Evolutionary conservation across 2,113 vertebrate species (phyloP).

Genomic region (Bos javanicus): DNA sequence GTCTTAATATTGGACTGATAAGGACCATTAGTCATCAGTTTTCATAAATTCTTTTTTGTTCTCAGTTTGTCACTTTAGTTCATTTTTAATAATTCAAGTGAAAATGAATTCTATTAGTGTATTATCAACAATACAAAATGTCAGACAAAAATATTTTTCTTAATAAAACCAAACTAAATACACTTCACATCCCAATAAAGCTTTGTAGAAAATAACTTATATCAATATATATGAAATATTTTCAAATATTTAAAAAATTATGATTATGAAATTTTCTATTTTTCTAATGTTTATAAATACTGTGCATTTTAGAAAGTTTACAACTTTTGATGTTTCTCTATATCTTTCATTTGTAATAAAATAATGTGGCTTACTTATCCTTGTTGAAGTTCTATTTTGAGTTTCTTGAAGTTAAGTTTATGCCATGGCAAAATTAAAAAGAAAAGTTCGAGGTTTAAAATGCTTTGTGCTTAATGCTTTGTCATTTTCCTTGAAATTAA

Average conservation of each 20-base stretch:
- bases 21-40: neutral
- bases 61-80: neutral
- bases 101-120: neutral
- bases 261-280: constrained; percentile 26
- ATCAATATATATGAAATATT: constrained; percentile 16
- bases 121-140: neutral
- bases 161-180: constrained; percentile 2
- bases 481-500: neutral
- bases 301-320: constrained; percentile 36
- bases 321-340: constrained; percentile 1
- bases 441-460: neutral
- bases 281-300: constrained; percentile 42
- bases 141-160: constrained; percentile 11
- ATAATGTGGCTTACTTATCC: constrained; percentile 7
- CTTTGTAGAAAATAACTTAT: neutral
- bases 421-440: neutral
- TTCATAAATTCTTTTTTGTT: neutral
- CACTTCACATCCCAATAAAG: neutral
- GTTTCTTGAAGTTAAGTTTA: neutral
- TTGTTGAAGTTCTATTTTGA: neutral
- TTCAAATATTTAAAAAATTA: constrained; percentile 41
- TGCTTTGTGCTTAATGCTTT: neutral
- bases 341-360: constrained; percentile 62
- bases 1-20: neutral
- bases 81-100: neutral